Evolutionary conservation across 2,113 vertebrate genomes (phyloP), one percentile per base, ranked within the genome.

Genomic region (Clarias gariepinus): DNA sequence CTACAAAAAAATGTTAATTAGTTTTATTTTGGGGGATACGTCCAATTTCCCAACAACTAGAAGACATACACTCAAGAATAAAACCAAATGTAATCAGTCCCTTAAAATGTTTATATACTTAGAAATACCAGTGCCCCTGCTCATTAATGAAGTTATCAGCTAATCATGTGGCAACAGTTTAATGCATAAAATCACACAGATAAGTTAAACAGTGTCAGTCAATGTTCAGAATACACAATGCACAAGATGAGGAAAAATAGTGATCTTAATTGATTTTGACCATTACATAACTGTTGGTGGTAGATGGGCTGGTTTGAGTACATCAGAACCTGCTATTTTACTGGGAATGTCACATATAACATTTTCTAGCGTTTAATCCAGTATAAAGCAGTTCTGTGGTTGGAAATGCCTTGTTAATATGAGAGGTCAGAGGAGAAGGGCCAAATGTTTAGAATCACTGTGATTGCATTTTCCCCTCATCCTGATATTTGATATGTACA

Each of bases 1-100:
- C 30, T 83, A 33, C 52, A 73, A 69, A 82, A 47, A 47, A 66
- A 33, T 73, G 4, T 9, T 10, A 74, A 74, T 83, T 83, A 33
- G 52, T 71, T 7, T 84, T 13, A 84, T 84, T 74, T 33, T 84
- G 8, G 57, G 36, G 36, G 36, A 7, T 83, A 23, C 12, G 73
- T 81, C 41, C 10, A 73, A 74, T 63, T 11, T 55, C 36, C 58
- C 64, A 19, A 60, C 55, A n/a, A 71, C 69, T n/a, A 16, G 30
- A 79, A 63, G 36, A 79, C 68, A 36, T 19, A 71, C 71, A 21
- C 81, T 33, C 12, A 58, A 47, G 55, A 25, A 78, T 77, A 68
- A 78, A 77, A 83, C 10, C 28, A 55, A 79, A 7, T 12, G 2
- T 86, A 74, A 61, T 77, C 64, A 28, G 12, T 77, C 41, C 81